Evolutionary conservation across 2,888 invertebrate genomes (phyloP), one percentile per base, ranked within the genome.

Genomic region (Spilosoma lubricipeda): DNA sequence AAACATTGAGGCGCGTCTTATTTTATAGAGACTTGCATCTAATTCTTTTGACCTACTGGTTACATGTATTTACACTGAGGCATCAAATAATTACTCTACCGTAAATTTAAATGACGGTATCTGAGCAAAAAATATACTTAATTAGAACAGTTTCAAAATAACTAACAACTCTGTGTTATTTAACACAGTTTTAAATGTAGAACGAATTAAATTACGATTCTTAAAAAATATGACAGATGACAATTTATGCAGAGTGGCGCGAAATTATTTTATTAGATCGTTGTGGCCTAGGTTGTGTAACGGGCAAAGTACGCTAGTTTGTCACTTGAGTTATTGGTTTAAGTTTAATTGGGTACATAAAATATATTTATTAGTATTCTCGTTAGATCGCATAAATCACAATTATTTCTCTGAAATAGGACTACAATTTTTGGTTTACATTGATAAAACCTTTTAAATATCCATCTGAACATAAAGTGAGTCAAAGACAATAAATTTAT

Each of bases 71-170:
- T 63, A 63, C 5, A 63, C 18, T 30, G 30, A 63, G 15, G 18
- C 18, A 30, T 63, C 20, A 45, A 9, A 45, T 30, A 67, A 27
- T 67, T 67, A 67, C 42, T 67, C 67, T 8, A 67, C 42, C 42
- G 30, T 67, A 27, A 42, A 30, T 30, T 8, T 27, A 42, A 67
- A 75, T 79, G 74, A 81, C 83, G 75, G 42, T 67, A 69, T 70
- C 36, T 45, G n/a, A 48, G 30, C 77, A 81, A 72, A 77, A 76
- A 71, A 59, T 64, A 67, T 59, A n/a, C n/a, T 64, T 77, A 79
- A 79, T 77, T 81, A 79, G 69, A 73, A 77, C 39, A 2, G 70
- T 70, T 72, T 67, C 42, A 80, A 70, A 72, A 42, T 67, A 67
- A 67, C 27, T 59, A 27, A 42, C 42, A 42, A 15, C 15, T 42